phyloP scores from a whole-genome alignment of 2,113 vertebrate genomes.

The Crotalus tigris region DNA sequence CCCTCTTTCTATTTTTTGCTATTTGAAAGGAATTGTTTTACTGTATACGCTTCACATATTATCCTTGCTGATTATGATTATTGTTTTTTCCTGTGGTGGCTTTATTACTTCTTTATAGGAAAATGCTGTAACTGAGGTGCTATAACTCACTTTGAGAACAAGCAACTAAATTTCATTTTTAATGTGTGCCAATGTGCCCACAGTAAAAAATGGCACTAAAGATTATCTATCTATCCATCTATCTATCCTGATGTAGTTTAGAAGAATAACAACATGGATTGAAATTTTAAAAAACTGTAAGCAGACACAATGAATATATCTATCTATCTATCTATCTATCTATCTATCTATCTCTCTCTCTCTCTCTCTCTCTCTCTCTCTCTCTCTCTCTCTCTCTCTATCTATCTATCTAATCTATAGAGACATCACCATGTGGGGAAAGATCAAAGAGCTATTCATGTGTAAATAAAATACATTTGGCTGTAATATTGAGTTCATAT shows the following conservation, averaged over 20 bases:
- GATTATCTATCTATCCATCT: too few relatives aligned
- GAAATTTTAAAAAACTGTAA: neutral
- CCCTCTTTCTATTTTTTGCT: neutral
- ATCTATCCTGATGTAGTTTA: neutral
- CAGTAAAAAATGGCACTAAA: too few relatives aligned
- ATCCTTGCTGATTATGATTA: neutral
- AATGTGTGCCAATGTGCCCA: too few relatives aligned
- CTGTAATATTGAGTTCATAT: neutral
- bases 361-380: too few relatives aligned
- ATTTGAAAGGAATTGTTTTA: neutral
- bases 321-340: too few relatives aligned
- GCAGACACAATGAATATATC: neutral
- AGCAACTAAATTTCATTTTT: too few relatives aligned
- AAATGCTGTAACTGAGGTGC: neutral
- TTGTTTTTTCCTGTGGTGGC: neutral
- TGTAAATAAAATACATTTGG: neutral
- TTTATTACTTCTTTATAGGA: neutral
- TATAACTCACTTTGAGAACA: neutral
- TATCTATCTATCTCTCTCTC: too few relatives aligned
- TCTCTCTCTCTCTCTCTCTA: too few relatives aligned
- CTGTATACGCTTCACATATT: neutral
- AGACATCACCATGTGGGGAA: neutral
- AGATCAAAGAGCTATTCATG: neutral
- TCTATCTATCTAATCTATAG: neutral
- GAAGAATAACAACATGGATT: neutral